These are phyloP conservation scores for Hippasteria phrygiana DNA, from an alignment of 53 echinoderm and acorn worm species.

Conservation along the genomic window DNA sequence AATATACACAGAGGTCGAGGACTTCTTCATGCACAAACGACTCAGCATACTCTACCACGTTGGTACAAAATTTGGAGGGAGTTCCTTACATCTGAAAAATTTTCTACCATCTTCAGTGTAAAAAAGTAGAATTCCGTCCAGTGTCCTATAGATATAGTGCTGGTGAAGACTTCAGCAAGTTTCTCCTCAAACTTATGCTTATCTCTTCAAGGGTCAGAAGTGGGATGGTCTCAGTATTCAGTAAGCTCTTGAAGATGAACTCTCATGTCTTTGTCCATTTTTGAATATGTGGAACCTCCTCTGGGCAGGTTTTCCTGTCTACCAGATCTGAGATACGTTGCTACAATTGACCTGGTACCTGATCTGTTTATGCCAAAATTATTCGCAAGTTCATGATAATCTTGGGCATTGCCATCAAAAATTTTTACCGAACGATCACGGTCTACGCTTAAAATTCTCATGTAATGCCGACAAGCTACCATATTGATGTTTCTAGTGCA, in stretches of 20 bases:
- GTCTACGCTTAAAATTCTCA: no score
- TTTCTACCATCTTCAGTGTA: conserved; percentile 12
- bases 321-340: no score
- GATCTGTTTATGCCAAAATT: no score
- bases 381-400: no score
- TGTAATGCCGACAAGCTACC: no score
- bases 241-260: neutral
- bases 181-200: neutral
- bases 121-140: conserved; percentile 51
- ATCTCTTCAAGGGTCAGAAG: neutral
- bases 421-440: no score
- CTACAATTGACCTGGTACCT: no score
- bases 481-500: no score
- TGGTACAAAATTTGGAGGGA: neutral
- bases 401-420: no score
- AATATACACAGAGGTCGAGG: conserved; percentile 12
- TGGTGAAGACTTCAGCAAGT: conserved; percentile 5
- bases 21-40: conserved; percentile 38
- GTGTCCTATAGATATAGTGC: conserved; percentile 44
- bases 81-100: conserved; percentile 7
- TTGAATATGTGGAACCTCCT: neutral
- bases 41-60: conserved; percentile 41
- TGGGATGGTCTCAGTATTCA: neutral
- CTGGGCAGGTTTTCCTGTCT: neutral
- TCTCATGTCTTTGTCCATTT: neutral